A percentile compares a stretch with the other conserved stretches of the same genome.
phyloP scores from a whole-genome alignment of 1,140 invertebrate species.

The Asobara japonica region DNA sequence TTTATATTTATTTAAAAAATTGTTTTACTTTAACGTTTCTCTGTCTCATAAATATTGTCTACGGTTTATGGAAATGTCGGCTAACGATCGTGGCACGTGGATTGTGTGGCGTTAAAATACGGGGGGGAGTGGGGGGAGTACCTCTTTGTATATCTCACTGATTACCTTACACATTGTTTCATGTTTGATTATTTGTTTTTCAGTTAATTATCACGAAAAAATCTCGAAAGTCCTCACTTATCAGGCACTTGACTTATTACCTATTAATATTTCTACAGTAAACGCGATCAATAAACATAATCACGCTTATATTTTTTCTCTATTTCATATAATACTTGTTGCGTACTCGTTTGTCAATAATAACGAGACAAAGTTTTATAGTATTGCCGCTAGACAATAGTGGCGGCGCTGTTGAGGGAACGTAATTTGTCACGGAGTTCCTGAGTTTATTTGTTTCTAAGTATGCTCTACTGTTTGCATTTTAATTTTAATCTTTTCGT shows the following conservation, averaged over 20 bases:
- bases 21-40: slow-evolving; percentile 58
- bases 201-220: not conserved
- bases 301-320: not conserved
- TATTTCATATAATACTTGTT: slow-evolving; percentile 21
- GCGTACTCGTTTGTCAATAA: not conserved
- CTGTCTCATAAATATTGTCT: slow-evolving; percentile 67
- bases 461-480: too few species aligned
- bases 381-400: slow-evolving; percentile 3
- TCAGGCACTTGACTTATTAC: not conserved
- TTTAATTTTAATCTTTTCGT: too few species aligned
- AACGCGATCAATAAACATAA: not conserved
- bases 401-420: not conserved
- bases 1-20: slow-evolving; percentile 26
- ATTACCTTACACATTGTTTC: slow-evolving; percentile 5
- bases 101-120: slow-evolving; percentile 62
- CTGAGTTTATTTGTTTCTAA: slow-evolving; percentile 3
- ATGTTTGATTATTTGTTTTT: not conserved
- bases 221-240: not conserved
- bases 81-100: slow-evolving; percentile 59
- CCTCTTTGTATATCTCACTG: too few species aligned
- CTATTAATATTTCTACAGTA: not conserved
- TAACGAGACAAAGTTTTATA: not conserved
- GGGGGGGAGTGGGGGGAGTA: slow-evolving; percentile 52
- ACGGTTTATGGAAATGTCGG: slow-evolving; percentile 61
- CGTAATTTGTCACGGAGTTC: slow-evolving; percentile 7